These are phyloP conservation scores for Tribolium madens DNA, from an alignment of 1,140 invertebrate genomes.

Conservation along the genomic window DNA sequence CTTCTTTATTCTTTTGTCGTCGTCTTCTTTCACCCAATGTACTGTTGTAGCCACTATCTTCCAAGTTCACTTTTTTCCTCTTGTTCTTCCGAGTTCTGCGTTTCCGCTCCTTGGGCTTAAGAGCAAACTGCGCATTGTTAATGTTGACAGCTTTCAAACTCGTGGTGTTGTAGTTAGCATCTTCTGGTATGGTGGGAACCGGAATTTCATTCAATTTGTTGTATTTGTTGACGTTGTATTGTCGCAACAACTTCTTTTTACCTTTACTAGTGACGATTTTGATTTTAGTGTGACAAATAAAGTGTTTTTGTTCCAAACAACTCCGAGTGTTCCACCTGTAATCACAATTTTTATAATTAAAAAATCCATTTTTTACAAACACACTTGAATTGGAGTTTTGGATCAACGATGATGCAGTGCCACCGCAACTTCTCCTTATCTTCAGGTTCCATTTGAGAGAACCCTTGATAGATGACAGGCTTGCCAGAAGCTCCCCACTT, in stretches of 20 bases:
- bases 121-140: constrained; percentile 28
- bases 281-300: constrained; percentile 47
- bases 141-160: constrained; percentile 18
- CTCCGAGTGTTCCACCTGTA: constrained; percentile 45
- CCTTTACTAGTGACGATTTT: constrained; percentile 33
- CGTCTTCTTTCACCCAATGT: background rate
- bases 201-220: constrained; percentile 52
- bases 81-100: constrained; percentile 25
- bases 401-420: constrained; percentile 51
- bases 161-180: constrained; percentile 5
- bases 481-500: constrained; percentile 78
- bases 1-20: background rate
- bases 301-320: constrained; percentile 45
- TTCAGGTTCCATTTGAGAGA: constrained; percentile 31
- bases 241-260: constrained; percentile 47
- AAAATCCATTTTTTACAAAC: too few species aligned
- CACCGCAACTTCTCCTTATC: constrained; percentile 35
- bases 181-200: constrained; percentile 41
- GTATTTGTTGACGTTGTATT: constrained; percentile 47
- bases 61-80: constrained; percentile 2
- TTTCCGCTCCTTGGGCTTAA: constrained; percentile 22
- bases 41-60: background rate
- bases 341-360: too few species aligned
- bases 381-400: constrained; percentile 39
- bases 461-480: constrained; percentile 54